Evolutionary conservation across 2,888 invertebrate species (phyloP), one percentile per base, ranked within the genome.

Genomic region (Ligdia adustata): DNA sequence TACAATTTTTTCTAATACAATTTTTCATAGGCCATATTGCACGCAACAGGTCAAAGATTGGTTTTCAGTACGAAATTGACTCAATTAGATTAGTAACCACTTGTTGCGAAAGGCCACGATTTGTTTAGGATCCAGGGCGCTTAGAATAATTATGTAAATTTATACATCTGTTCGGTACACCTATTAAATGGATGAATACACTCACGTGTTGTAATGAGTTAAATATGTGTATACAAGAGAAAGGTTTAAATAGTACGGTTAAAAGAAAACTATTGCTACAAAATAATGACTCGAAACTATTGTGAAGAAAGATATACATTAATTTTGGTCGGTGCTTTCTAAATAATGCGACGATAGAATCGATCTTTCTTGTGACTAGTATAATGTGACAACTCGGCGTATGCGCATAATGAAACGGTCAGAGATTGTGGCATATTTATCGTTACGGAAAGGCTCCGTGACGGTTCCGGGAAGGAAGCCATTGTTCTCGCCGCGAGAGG

Each of bases 361-460:
- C 66, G 64, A 63, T 67, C 61, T 57, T 24, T 52, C 52, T 68
- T n/a, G 22, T 18, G 18, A 18, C 18, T 16, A 6, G 18, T 22
- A n/a, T 22, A 65, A 67, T 62, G 67, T 64, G 66, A 61, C 66
- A 61, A 66, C 62, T 63, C 62, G 71, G 63, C 56, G 67, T 76
- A 73, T 73, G 75, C 70, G 72, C 76, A 74, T 75, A 27, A 69
- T 63, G 68, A 74, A 75, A 55, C 57, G 57, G 60, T 34, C 52
- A 38, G 56, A 71, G 72, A 80, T 78, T 66, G 65, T 62, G 68
- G 66, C 75, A 75, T 78, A 76, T 77, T 79, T 79, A 59, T 68
- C 46, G 60, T 60, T 67, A 61, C 67, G 72, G 74, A 72, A 75
- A 72, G 57, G 75, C 70, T 64, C 68, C 59, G 51, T 38, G 41